Conservation (phyloP, 2,113 vertebrate species). For the Corvus moneduloides region DNA sequence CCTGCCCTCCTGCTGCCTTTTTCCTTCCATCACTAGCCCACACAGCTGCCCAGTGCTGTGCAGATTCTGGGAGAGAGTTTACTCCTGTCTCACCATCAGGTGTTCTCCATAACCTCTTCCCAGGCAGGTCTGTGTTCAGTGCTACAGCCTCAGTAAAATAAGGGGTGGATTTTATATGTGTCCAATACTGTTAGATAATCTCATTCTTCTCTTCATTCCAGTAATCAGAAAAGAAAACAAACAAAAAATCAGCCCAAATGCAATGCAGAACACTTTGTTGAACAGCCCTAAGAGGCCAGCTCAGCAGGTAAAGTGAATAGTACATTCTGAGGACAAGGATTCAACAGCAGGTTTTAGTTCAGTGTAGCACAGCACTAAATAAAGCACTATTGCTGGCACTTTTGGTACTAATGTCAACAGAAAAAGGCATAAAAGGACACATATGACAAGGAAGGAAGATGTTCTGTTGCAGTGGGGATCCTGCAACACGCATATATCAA, state of each 20-base stretch:
- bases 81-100: not conserved
- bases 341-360: not conserved
- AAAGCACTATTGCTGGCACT: not conserved
- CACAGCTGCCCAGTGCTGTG: rapidly evolving
- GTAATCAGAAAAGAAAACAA: not conserved
- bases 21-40: rapidly evolving
- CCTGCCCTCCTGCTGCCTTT: not conserved
- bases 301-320: not conserved
- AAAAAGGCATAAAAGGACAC: not conserved
- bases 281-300: too few relatives aligned
- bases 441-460: rapidly evolving
- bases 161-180: not conserved
- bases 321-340: not conserved
- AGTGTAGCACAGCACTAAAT: not conserved
- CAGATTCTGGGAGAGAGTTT: not conserved
- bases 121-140: not conserved
- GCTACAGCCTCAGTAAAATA: not conserved
- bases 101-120: not conserved
- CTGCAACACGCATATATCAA: too few relatives aligned
- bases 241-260: not conserved
- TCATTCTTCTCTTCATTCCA: not conserved
- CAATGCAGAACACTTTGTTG: not conserved
- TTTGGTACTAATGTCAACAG: not conserved
- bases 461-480: too few relatives aligned
- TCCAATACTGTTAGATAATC: not conserved